phyloP scores from a whole-genome alignment of 2,888 invertebrate species.

The Clistopyga incitator region DNA sequence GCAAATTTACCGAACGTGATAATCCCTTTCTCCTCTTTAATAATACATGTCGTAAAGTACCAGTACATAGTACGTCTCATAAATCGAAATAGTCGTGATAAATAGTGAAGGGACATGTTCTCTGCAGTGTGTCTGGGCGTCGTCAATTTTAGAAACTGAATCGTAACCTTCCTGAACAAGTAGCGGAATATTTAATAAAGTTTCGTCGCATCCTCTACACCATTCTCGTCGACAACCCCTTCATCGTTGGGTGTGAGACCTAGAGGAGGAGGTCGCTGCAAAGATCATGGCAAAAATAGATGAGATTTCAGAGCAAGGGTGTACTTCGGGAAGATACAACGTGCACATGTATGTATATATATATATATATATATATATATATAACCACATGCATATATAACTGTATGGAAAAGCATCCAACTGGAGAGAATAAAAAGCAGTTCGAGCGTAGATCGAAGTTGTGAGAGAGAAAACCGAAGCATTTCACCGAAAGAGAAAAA shows the following conservation, averaged over 20 bases:
- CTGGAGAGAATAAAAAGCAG: conserved; percentile 49
- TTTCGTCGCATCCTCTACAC: background rate
- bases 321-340: background rate
- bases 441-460: conserved; percentile 51
- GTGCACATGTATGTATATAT: conserved; percentile 9
- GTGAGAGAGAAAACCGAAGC: conserved; percentile 38
- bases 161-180: conserved; percentile 26
- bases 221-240: background rate
- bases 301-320: conserved; percentile 11
- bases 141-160: background rate
- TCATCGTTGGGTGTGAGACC: conserved; percentile 1
- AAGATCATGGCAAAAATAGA: conserved; percentile 48
- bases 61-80: background rate
- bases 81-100: background rate
- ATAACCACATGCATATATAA: conserved; percentile 22
- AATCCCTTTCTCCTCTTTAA: background rate
- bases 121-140: background rate
- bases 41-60: background rate
- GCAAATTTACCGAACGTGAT: background rate
- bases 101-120: background rate
- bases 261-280: conserved; percentile 17
- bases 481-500: conserved; percentile 35
- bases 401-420: conserved; percentile 20
- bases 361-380: conserved; percentile 12
- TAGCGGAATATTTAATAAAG: conserved; percentile 42